A percentile compares a stretch with the other conserved stretches of the same genome.
phyloP scores from a whole-genome alignment of 1,140 invertebrate genomes.

The Drosophila quadrilineata region DNA sequence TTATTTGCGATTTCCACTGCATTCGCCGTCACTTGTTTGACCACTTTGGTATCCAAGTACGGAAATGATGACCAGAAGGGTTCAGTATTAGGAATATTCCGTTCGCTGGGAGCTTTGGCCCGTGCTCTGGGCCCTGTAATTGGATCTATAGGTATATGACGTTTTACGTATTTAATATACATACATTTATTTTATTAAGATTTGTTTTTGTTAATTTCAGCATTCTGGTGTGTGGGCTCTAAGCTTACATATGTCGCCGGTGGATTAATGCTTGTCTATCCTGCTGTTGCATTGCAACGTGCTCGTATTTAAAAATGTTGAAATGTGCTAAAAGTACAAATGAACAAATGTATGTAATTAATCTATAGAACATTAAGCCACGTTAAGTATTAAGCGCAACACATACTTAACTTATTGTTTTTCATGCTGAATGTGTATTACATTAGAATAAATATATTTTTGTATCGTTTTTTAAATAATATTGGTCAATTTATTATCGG shows the following conservation, averaged over 20 bases:
- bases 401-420: constrained; percentile 52
- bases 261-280: constrained; percentile 85
- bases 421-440: constrained; percentile 43
- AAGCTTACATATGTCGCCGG: constrained; percentile 88
- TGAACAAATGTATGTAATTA: constrained; percentile 39
- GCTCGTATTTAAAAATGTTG: constrained; percentile 43
- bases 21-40: constrained; percentile 96
- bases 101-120: constrained; percentile 96
- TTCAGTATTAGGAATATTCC: constrained; percentile 94
- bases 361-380: constrained; percentile 22
- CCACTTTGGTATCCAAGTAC: constrained; percentile 92
- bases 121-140: constrained; percentile 94
- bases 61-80: constrained; percentile 94
- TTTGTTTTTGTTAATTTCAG: constrained; percentile 77
- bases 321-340: constrained; percentile 24
- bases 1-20: constrained; percentile 96
- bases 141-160: constrained; percentile 87
- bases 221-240: constrained; percentile 91
- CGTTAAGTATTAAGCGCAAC: constrained; percentile 59
- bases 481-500: not conserved
- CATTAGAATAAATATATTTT: constrained; percentile 32
- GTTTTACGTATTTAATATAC: not conserved
- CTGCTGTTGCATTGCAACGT: constrained; percentile 84
- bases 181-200: not conserved
- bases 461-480: constrained; percentile 30